These are phyloP conservation scores for Zaprionus africanus DNA, from an alignment of 1,140 invertebrate species.

Conservation along the genomic window DNA sequence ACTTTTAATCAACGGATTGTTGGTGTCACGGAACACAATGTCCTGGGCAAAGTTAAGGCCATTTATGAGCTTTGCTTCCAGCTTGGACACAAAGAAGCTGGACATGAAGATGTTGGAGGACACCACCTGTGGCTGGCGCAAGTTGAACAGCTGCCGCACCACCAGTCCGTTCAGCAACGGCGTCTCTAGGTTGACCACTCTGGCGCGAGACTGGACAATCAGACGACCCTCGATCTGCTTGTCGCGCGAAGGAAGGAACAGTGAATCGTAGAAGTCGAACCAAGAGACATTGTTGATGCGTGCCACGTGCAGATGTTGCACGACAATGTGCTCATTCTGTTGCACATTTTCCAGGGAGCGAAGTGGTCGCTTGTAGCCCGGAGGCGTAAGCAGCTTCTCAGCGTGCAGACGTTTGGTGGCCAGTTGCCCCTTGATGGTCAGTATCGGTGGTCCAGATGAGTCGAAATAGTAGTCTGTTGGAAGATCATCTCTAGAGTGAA, in stretches of 20 bases:
- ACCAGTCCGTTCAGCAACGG: slow-evolving; percentile 59
- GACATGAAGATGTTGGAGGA: slow-evolving; percentile 68
- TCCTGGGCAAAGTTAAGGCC: slow-evolving; percentile 70
- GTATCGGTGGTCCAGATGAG: slow-evolving; percentile 16
- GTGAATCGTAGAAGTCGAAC: slow-evolving; percentile 60
- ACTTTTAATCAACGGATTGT: slow-evolving; percentile 65
- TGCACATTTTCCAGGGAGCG: background rate
- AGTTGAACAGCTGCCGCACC: slow-evolving; percentile 68
- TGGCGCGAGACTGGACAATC: slow-evolving; percentile 49
- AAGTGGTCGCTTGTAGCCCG: slow-evolving; percentile 1
- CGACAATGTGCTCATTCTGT: slow-evolving; percentile 14
- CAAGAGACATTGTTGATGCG: slow-evolving; percentile 67
- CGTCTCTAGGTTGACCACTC: slow-evolving; percentile 50
- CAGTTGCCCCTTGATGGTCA: slow-evolving; percentile 42
- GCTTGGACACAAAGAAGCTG: slow-evolving; percentile 53
- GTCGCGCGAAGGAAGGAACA: slow-evolving; percentile 71
- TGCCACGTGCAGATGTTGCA: slow-evolving; percentile 56
- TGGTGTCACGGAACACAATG: slow-evolving; percentile 55
- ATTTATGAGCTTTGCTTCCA: slow-evolving; percentile 64
- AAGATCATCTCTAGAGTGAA: background rate
- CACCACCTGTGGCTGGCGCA: slow-evolving; percentile 59
- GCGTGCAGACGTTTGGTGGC: slow-evolving; percentile 38
- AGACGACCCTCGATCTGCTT: slow-evolving; percentile 52
- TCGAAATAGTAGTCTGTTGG: slow-evolving; percentile 52
- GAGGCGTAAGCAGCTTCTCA: slow-evolving; percentile 40